A percentile compares a stretch with the other conserved stretches of the same genome.
These are phyloP conservation scores for Thelaira solivaga DNA, from an alignment of 2,888 invertebrate species.

Conservation along the genomic window DNA sequence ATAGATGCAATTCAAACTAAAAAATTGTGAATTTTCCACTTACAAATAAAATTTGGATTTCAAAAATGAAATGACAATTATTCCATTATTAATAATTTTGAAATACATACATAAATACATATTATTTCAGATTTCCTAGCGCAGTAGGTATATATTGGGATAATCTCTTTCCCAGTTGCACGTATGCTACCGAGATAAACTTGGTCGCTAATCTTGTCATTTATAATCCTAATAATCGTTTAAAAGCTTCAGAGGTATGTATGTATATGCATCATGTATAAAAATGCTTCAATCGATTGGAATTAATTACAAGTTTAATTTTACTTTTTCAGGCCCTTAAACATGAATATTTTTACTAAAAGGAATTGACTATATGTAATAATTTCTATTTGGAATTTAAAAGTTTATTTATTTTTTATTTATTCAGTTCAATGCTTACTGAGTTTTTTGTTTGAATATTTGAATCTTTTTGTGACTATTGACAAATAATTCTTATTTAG, in stretches of 20 bases:
- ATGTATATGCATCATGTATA: not conserved
- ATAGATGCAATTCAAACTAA: too few relatives aligned
- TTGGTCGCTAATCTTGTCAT: constrained; percentile 87
- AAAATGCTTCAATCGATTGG: not conserved
- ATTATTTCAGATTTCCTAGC: constrained; percentile 81
- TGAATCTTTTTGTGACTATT: too few relatives aligned
- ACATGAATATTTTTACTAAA: constrained; percentile 72
- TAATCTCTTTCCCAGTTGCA: constrained; percentile 85
- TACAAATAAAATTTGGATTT: too few relatives aligned
- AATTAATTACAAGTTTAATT: constrained; percentile 1
- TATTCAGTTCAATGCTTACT: too few relatives aligned
- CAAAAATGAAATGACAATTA: too few relatives aligned
- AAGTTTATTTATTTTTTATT: too few relatives aligned
- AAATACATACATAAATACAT: not conserved
- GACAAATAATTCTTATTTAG: too few relatives aligned
- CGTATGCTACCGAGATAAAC: constrained; percentile 84
- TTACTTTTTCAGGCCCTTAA: constrained; percentile 69
- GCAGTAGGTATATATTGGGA: constrained; percentile 88
- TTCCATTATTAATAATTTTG: too few relatives aligned
- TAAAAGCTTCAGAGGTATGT: constrained; percentile 84
- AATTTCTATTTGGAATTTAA: too few relatives aligned
- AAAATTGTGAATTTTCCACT: too few relatives aligned
- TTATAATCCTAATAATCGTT: constrained; percentile 87
- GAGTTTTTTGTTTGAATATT: too few relatives aligned
- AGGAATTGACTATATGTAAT: not conserved